These are phyloP conservation scores for Neodiprion lecontei DNA, from an alignment of 1,140 invertebrate genomes.

Conservation along the genomic window DNA sequence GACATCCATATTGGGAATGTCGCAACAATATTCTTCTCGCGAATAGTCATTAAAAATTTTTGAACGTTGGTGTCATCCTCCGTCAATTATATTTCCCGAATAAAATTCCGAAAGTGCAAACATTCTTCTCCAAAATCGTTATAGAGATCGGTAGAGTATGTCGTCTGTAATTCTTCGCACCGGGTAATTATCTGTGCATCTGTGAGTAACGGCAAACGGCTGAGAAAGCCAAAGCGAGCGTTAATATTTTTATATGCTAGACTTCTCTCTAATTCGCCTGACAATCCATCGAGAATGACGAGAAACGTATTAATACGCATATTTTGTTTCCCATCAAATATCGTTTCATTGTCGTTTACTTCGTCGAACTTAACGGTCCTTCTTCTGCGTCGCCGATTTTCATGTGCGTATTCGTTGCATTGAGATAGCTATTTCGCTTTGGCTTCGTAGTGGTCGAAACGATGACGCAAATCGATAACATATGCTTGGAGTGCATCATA, in stretches of 20 bases:
- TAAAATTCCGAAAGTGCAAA: slow-evolving; percentile 15
- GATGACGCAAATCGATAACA: slow-evolving; percentile 15
- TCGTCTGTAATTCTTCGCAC: slow-evolving; percentile 12
- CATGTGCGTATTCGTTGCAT: slow-evolving; percentile 15
- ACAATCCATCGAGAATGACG: slow-evolving; percentile 16
- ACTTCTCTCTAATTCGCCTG: slow-evolving; percentile 16
- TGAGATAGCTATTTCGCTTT: slow-evolving; percentile 13
- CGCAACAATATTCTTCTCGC: slow-evolving; percentile 17
- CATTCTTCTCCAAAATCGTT: slow-evolving; percentile 19
- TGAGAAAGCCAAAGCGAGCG: slow-evolving; percentile 13
- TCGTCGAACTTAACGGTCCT: slow-evolving; percentile 8
- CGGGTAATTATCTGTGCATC: slow-evolving; percentile 2
- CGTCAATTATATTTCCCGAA: slow-evolving; percentile 11
- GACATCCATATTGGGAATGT: slow-evolving; percentile 19
- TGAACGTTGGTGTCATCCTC: neutral
- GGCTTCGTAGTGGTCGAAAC: slow-evolving; percentile 8
- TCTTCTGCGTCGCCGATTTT: slow-evolving; percentile 9
- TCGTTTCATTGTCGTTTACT: slow-evolving; percentile 12
- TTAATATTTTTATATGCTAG: slow-evolving; percentile 9
- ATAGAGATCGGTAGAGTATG: slow-evolving; percentile 12
- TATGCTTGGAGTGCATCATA: slow-evolving; percentile 14
- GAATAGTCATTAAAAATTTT: slow-evolving; percentile 13
- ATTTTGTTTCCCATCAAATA: slow-evolving; percentile 17
- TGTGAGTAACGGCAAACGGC: neutral
- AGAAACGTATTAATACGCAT: slow-evolving; percentile 16